phyloP scores from a whole-genome alignment of 2,113 vertebrate genomes.

The Poicephalus gulielmi region DNA sequence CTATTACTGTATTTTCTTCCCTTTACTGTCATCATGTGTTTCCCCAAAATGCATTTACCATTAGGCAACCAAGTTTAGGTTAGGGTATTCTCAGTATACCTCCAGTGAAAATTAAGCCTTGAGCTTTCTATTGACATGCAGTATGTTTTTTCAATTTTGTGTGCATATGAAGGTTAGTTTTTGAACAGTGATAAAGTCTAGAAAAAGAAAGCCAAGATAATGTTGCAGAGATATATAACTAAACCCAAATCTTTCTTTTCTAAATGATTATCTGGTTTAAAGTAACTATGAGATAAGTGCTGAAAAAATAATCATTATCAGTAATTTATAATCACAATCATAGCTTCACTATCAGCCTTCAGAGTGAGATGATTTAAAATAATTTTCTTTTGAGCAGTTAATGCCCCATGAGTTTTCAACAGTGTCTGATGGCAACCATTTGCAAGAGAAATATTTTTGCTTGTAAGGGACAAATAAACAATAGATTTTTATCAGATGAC shows the following conservation, averaged over 20 bases:
- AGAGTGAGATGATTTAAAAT: conserved; percentile 48
- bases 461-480: conserved; percentile 26
- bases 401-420: conserved; percentile 38
- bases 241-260: conserved; percentile 45
- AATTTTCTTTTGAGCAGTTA: conserved; percentile 54
- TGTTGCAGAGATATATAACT: conserved; percentile 11
- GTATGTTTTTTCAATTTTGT: neutral
- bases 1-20: neutral
- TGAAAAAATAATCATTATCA: conserved; percentile 38
- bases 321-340: conserved; percentile 52
- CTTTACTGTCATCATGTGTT: neutral
- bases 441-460: conserved; percentile 52
- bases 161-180: neutral
- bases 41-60: neutral
- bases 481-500: conserved; percentile 17
- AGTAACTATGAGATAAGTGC: conserved; percentile 54
- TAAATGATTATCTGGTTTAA: conserved; percentile 50
- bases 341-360: conserved; percentile 44
- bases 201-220: conserved; percentile 32
- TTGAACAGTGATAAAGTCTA: conserved; percentile 28
- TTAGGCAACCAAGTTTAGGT: neutral
- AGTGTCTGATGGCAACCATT: conserved; percentile 17
- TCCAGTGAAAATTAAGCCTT: conserved; percentile 17
- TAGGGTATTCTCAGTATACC: neutral
- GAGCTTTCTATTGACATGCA: neutral